Evolutionary conservation across 2,113 vertebrate species (phyloP).

Genomic region (Hemiscyllium ocellatum): DNA sequence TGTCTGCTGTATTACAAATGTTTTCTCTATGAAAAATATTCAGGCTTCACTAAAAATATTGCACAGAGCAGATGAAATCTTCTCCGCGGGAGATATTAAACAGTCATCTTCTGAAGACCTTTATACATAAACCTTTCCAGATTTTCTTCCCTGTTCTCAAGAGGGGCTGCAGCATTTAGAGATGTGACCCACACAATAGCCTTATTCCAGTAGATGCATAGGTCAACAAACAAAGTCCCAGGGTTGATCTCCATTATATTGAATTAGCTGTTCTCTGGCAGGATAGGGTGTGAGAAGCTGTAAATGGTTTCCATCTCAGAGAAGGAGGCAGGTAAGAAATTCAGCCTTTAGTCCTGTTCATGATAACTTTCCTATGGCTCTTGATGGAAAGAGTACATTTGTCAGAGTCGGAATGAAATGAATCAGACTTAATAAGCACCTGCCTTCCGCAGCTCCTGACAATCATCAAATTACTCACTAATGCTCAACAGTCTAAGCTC

Average conservation of each 20-base stretch:
- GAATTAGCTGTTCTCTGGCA: neutral
- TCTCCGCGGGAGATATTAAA: neutral
- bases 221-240: neutral
- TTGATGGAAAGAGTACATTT: neutral
- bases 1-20: neutral
- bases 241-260: neutral
- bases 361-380: neutral
- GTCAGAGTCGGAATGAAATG: neutral
- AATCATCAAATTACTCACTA: neutral
- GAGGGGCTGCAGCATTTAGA: neutral
- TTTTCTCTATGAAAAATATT: neutral
- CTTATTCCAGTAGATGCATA: neutral
- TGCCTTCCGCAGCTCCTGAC: neutral
- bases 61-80: neutral
- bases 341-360: neutral
- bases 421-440: neutral
- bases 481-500: neutral
- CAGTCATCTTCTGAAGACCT: neutral
- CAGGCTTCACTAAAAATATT: neutral
- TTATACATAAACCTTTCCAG: neutral
- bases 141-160: neutral
- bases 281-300: neutral
- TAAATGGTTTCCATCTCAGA: neutral
- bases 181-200: neutral
- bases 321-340: neutral